Conservation (phyloP, 2,113 vertebrate genomes). For the Ciconia boyciana region DNA sequence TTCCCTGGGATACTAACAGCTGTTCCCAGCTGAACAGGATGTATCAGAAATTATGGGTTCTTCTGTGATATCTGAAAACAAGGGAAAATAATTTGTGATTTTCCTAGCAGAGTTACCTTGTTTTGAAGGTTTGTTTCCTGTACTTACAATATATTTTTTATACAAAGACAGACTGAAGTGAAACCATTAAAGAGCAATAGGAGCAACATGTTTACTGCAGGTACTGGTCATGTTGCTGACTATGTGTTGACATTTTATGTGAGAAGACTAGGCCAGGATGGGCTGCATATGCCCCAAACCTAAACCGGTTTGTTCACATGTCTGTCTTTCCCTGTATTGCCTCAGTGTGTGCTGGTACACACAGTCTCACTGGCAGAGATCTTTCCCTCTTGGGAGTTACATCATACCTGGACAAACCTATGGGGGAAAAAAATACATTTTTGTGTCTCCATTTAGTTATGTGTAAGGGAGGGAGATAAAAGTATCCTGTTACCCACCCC, state of each 20-base stretch:
- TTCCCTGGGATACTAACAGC: background rate
- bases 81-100: background rate
- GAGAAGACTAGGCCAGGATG: background rate
- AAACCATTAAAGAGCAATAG: background rate
- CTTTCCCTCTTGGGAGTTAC: background rate
- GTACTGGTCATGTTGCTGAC: background rate
- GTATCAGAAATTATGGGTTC: background rate
- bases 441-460: background rate
- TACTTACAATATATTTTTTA: background rate
- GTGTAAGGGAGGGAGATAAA: background rate
- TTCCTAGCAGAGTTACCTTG: background rate
- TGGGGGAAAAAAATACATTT: background rate
- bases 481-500: background rate
- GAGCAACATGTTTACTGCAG: background rate
- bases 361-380: background rate
- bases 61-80: background rate
- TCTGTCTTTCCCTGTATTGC: background rate
- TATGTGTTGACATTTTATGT: background rate
- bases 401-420: background rate
- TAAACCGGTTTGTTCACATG: background rate
- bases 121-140: background rate
- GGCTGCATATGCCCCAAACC: background rate
- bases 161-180: background rate
- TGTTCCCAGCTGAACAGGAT: background rate
- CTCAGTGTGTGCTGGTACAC: background rate